Conservation (phyloP, 2,797 vertebrate species). For the Danio choprae region DNA sequence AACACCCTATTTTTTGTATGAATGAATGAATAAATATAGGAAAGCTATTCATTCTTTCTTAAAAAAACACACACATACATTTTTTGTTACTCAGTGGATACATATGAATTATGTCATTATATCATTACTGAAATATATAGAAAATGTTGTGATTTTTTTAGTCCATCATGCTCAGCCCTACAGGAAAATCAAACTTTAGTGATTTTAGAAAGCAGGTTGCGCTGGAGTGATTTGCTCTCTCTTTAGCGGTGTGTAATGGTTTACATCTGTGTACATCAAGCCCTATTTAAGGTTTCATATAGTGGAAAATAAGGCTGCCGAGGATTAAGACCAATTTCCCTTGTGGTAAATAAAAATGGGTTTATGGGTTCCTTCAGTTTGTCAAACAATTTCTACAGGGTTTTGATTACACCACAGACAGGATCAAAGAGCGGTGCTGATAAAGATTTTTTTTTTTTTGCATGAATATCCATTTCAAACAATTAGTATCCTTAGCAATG, state of each 20-base stretch:
- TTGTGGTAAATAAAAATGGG: slow-evolving; percentile 60
- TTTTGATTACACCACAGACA: slow-evolving; percentile 44
- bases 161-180: too few relatives aligned
- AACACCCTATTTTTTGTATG: too few relatives aligned
- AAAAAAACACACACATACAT: too few relatives aligned
- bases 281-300: slow-evolving; percentile 49
- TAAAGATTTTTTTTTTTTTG: slow-evolving; percentile 11
- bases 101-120: too few relatives aligned
- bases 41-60: too few relatives aligned
- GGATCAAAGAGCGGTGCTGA: slow-evolving; percentile 31
- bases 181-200: slow-evolving; percentile 11
- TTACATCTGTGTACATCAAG: slow-evolving; percentile 58
- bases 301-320: slow-evolving; percentile 49
- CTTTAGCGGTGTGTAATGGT: slow-evolving; percentile 58
- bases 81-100: too few relatives aligned
- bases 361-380: slow-evolving; percentile 54
- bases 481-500: not conserved
- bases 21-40: too few relatives aligned
- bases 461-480: slow-evolving; percentile 41
- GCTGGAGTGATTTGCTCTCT: slow-evolving; percentile 54
- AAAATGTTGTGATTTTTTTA: too few relatives aligned
- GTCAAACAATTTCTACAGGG: slow-evolving; percentile 39
- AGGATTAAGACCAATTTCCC: slow-evolving; percentile 63
- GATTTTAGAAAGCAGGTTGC: slow-evolving; percentile 45
- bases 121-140: too few relatives aligned